phyloP scores from a whole-genome alignment of 2,888 invertebrate species.

The Drosophila longiperda region DNA sequence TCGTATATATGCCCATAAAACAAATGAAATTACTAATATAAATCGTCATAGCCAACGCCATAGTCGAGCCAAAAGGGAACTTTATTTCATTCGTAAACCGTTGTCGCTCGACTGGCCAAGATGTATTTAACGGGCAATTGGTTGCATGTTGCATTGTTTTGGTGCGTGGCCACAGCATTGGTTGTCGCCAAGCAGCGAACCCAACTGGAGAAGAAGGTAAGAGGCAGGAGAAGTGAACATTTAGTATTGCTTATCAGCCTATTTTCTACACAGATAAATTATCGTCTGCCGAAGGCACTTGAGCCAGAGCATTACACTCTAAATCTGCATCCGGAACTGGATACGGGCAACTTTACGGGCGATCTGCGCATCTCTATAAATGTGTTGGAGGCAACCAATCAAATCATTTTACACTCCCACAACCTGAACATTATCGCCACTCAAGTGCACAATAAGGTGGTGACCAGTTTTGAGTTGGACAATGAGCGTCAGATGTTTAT shows the following conservation, averaged over 20 bases:
- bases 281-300: constrained; percentile 87
- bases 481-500: constrained; percentile 70
- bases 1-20: constrained; percentile 3
- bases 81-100: constrained; percentile 48
- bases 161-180: constrained; percentile 59
- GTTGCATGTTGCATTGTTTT: constrained; percentile 52
- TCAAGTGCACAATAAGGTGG: constrained; percentile 37
- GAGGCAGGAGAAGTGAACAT: background rate
- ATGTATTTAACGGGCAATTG: constrained; percentile 46
- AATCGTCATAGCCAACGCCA: constrained; percentile 21
- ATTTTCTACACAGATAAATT: constrained; percentile 56
- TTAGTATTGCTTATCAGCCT: background rate
- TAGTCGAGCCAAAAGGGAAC: background rate
- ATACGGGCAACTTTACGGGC: constrained; percentile 87
- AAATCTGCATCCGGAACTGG: constrained; percentile 88
- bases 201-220: constrained; percentile 42
- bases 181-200: constrained; percentile 59
- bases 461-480: constrained; percentile 54
- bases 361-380: constrained; percentile 85
- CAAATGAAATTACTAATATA: constrained; percentile 30
- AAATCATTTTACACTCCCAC: constrained; percentile 88
- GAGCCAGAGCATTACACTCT: constrained; percentile 89
- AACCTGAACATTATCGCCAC: constrained; percentile 85
- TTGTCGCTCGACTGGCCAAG: constrained; percentile 46
- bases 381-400: constrained; percentile 84